Evolutionary conservation across 2,888 invertebrate genomes (phyloP).

Genomic region (Drosophila rellima): DNA sequence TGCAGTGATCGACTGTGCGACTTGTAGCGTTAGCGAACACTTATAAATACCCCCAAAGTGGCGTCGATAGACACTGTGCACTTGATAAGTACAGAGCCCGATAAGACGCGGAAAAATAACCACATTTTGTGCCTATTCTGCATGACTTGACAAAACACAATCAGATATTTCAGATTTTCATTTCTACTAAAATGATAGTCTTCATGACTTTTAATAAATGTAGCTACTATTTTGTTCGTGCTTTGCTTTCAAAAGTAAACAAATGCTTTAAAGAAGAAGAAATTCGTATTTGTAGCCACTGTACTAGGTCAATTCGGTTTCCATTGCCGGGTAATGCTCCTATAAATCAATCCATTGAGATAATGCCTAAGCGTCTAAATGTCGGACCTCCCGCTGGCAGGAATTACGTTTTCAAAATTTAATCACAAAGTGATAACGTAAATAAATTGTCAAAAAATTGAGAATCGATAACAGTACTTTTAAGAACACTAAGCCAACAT

Average conservation of each 20-base stretch:
- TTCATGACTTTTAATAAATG: background rate
- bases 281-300: background rate
- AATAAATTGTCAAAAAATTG: background rate
- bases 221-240: background rate
- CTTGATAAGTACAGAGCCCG: constrained; percentile 9
- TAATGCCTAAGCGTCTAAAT: background rate
- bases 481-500: too few species aligned
- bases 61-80: background rate
- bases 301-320: background rate
- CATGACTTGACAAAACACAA: constrained; percentile 8
- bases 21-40: too few species aligned
- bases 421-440: background rate
- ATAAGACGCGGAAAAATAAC: background rate
- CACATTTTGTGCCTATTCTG: constrained; percentile 1
- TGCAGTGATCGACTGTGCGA: constrained; percentile 28
- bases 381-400: background rate
- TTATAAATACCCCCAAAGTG: background rate
- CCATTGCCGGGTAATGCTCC: background rate
- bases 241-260: background rate
- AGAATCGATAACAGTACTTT: background rate
- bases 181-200: background rate
- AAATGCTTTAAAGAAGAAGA: background rate
- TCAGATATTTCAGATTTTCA: background rate
- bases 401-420: background rate
- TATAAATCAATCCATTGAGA: background rate